Evolutionary conservation across 2,888 invertebrate genomes (phyloP).

Genomic region (Athalia rosae): DNA sequence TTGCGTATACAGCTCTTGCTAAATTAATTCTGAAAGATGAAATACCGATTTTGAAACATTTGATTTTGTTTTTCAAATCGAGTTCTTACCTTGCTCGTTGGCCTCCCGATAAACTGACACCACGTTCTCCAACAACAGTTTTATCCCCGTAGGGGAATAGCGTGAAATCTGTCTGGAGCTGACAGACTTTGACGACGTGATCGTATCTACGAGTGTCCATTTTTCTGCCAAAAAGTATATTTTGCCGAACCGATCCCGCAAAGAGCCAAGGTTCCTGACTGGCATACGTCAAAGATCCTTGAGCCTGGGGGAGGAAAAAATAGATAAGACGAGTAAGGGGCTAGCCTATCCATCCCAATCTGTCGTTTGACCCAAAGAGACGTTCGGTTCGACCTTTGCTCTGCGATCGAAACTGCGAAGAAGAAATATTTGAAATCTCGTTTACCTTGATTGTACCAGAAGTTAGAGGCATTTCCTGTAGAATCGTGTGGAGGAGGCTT

Average conservation of each 20-base stretch:
- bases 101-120: slow-evolving; percentile 90
- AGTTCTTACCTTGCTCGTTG: slow-evolving; percentile 76
- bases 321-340: too few relatives aligned
- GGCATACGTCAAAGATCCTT: slow-evolving; percentile 85
- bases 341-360: too few relatives aligned
- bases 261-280: slow-evolving; percentile 93
- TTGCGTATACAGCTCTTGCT: slow-evolving; percentile 89
- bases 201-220: slow-evolving; percentile 82
- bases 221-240: slow-evolving; percentile 91
- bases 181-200: slow-evolving; percentile 82
- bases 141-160: slow-evolving; percentile 88
- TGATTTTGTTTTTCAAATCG: background rate
- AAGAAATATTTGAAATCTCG: too few relatives aligned
- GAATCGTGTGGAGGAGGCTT: slow-evolving; percentile 80
- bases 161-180: slow-evolving; percentile 83
- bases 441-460: slow-evolving; percentile 78
- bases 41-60: background rate
- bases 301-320: slow-evolving; percentile 70
- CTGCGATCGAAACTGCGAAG: too few relatives aligned
- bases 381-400: too few relatives aligned
- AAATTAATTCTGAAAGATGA: slow-evolving; percentile 81
- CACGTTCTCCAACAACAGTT: slow-evolving; percentile 90
- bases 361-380: too few relatives aligned
- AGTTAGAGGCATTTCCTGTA: slow-evolving; percentile 84
- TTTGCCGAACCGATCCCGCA: slow-evolving; percentile 90